These are phyloP conservation scores for Caenorhabditis panamensis DNA, from an alignment of 2,888 invertebrate species.

Conservation along the genomic window DNA sequence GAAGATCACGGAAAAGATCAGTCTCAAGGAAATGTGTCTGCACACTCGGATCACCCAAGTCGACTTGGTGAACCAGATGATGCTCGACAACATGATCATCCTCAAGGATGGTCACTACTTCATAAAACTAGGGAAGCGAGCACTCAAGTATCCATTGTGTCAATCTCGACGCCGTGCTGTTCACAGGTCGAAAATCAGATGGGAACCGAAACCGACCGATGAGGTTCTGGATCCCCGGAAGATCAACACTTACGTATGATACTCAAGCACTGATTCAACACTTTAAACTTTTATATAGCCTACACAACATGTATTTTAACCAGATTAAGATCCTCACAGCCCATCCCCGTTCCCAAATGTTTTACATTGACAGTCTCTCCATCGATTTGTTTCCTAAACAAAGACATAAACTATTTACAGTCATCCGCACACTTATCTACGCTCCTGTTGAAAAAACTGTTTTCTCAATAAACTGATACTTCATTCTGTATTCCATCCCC, in stretches of 20 bases:
- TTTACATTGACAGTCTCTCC: too few relatives aligned
- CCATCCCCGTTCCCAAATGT: too few relatives aligned
- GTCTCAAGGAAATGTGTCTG: conserved; percentile 65
- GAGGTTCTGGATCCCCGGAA: conserved; percentile 61
- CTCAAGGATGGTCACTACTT: conserved; percentile 59
- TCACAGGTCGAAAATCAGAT: background rate
- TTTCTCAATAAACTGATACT: too few relatives aligned
- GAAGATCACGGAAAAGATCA: conserved; percentile 1
- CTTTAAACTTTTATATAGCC: background rate
- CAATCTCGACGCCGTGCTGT: conserved; percentile 55
- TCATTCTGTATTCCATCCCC: background rate
- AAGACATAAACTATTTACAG: too few relatives aligned
- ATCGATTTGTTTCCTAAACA: too few relatives aligned
- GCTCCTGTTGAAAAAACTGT: too few relatives aligned
- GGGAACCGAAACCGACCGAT: background rate
- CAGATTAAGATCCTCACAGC: too few relatives aligned
- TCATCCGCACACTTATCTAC: too few relatives aligned
- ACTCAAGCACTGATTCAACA: background rate
- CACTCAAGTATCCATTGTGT: conserved; percentile 67
- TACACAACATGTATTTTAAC: background rate
- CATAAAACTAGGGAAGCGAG: conserved; percentile 70
- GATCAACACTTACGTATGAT: conserved; percentile 66
- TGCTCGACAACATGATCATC: conserved; percentile 65
- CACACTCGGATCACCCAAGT: conserved; percentile 65
- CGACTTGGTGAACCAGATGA: conserved; percentile 69